Percentiles rank a stretch among this genome's conserved stretches.
Conservation (phyloP, 2,888 invertebrate genomes). For the Omphaloscelis lunosa region DNA sequence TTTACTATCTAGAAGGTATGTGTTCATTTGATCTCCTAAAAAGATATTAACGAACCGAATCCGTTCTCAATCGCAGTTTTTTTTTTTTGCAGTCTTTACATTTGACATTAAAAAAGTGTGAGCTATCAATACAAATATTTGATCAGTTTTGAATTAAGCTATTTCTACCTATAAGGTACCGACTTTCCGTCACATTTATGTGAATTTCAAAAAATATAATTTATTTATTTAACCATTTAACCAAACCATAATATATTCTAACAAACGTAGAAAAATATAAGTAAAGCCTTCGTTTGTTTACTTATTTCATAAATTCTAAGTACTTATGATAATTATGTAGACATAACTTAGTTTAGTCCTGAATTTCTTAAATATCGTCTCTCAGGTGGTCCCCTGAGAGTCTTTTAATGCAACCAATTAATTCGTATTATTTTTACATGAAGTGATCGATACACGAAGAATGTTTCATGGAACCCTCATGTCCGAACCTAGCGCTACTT, state of each 20-base stretch:
- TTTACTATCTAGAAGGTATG: constrained; percentile 22
- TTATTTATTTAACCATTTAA: too few relatives aligned
- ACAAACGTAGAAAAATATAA: background rate
- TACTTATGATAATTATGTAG: background rate
- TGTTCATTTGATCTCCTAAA: background rate
- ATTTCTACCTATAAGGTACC: background rate
- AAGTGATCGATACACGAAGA: background rate
- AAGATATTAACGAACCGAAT: constrained; percentile 6
- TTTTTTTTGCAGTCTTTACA: constrained; percentile 18
- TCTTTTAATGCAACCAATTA: background rate
- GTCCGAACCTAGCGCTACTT: background rate
- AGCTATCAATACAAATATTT: constrained; percentile 19
- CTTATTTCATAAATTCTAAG: constrained; percentile 15
- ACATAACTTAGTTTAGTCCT: background rate
- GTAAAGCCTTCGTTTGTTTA: constrained; percentile 14
- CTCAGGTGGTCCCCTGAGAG: background rate
- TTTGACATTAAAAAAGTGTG: constrained; percentile 27
- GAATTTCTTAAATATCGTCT: constrained; percentile 3
- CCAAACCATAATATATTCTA: background rate
- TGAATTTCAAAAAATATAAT: background rate
- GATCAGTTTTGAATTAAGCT: background rate
- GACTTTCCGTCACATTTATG: background rate
- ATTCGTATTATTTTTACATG: background rate
- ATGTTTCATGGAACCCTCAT: background rate
- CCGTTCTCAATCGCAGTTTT: background rate